Conservation (phyloP, 2,113 vertebrate genomes). For the Heterotis niloticus region DNA sequence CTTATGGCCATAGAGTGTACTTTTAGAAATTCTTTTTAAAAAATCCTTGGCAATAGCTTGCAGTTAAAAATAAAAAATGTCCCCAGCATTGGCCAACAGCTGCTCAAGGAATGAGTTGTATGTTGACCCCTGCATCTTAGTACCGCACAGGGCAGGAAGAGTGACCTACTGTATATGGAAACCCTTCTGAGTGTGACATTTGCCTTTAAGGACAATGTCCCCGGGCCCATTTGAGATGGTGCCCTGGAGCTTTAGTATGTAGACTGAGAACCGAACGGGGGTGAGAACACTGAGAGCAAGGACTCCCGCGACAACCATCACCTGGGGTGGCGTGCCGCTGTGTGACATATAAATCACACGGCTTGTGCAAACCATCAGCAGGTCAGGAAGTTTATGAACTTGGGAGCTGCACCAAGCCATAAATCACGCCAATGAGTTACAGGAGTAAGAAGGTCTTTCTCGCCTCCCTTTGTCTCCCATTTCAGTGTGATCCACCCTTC, state of each 20-base stretch:
- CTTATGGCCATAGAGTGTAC: neutral
- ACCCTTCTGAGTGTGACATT: conserved; percentile 66
- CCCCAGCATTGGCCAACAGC: conserved; percentile 63
- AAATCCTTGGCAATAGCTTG: neutral
- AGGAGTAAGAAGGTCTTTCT: conserved; percentile 46
- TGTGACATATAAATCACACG: conserved; percentile 79
- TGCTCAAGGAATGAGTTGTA: conserved; percentile 59
- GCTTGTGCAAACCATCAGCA: conserved; percentile 80
- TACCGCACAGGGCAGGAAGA: conserved; percentile 77
- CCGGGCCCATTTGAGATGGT: conserved; percentile 75
- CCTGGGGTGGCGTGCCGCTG: conserved; percentile 77
- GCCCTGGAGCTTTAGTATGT: conserved; percentile 62
- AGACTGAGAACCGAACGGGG: conserved; percentile 53
- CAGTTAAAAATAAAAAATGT: conserved; percentile 9
- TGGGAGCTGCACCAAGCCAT: conserved; percentile 74
- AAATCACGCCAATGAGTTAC: conserved; percentile 82
- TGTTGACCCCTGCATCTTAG: conserved; percentile 72
- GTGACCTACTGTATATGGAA: conserved; percentile 32
- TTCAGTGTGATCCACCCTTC: neutral
- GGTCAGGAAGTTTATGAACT: conserved; percentile 86
- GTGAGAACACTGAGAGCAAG: conserved; percentile 56
- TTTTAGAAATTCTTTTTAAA: neutral
- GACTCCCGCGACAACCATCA: conserved; percentile 77
- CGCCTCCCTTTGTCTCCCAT: neutral
- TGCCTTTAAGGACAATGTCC: conserved; percentile 78